These are phyloP conservation scores for Mirza zaza DNA, from an alignment of 2,113 vertebrate genomes.

Conservation along the genomic window DNA sequence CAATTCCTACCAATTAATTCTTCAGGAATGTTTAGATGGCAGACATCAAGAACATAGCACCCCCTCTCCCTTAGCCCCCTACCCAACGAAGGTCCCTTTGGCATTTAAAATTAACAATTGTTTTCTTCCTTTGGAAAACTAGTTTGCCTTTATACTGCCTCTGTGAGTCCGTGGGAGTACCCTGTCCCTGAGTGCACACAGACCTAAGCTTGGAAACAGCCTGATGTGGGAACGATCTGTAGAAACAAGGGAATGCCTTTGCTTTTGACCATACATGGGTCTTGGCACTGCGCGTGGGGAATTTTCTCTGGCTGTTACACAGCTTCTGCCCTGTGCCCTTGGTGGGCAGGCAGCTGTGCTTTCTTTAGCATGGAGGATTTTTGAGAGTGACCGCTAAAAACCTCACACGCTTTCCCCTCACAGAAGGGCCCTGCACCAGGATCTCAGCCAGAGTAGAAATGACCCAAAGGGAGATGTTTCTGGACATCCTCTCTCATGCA, in stretches of 20 bases:
- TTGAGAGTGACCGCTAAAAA: background rate
- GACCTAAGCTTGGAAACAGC: constrained; percentile 72
- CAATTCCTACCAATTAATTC: constrained; percentile 63
- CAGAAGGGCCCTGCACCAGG: background rate
- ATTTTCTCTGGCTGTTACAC: constrained; percentile 72
- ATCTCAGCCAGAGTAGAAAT: background rate
- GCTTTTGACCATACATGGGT: constrained; percentile 85
- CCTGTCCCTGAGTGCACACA: constrained; percentile 55
- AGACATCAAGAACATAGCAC: background rate
- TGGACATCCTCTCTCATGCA: background rate
- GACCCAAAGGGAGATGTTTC: background rate
- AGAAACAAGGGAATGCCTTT: constrained; percentile 74
- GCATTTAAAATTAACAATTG: constrained; percentile 52
- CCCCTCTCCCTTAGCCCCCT: fast-evolving
- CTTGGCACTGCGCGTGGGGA: constrained; percentile 76
- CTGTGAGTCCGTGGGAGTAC: constrained; percentile 4
- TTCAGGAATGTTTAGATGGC: constrained; percentile 64
- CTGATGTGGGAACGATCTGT: constrained; percentile 67
- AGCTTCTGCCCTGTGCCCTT: constrained; percentile 49
- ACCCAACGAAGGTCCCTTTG: background rate
- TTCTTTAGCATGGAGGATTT: constrained; percentile 43
- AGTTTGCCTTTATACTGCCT: constrained; percentile 23
- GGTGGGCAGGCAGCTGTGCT: constrained; percentile 28
- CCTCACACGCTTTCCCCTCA: background rate
- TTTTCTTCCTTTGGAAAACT: background rate